Evolutionary conservation across 2,888 invertebrate genomes (phyloP), one percentile per base, ranked within the genome.

Genomic region (Galerucella pusilla): DNA sequence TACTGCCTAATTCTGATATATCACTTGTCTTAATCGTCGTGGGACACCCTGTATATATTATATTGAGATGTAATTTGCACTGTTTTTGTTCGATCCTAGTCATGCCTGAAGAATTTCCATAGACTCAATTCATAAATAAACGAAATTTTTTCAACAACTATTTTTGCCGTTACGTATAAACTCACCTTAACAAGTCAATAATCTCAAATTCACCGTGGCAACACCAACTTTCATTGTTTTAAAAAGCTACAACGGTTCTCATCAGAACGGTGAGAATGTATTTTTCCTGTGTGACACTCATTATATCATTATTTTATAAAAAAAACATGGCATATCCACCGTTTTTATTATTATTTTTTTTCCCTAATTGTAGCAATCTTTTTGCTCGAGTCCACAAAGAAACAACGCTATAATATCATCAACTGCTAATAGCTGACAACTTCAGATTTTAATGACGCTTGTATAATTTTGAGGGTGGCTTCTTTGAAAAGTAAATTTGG

Each of bases 391-490:
- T n/a, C 14, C n/a, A 52, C 52, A 52, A 52, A 52, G 52, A n/a
- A 52, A 52, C 52, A 14, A 52, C 52, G 52, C n/a, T 9, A 42
- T 35, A 28, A 28, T 2, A 52, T 52, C 52, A n/a, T 52, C 52
- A 14, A 52, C 3, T 49, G 14, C 14, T 52, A 42, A 52, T 52
- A 52, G 14, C 52, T 52, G 52, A 6, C 52, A 52, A 14, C 60
- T 60, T 25, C 28, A 60, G 14, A 7, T 70, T 63, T 49, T 69
- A 69, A 69, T 61, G 69, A 49, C 49, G 49, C 49, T 52, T 20
- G 25, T 60, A 70, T 70, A 63, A 70, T 70, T 60, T 28, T 70
- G 49, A 63, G 28, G n/a, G 61, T 63, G 28, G 61, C 63, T 52
- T 52, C 6, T 52, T 52, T 16, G 20, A 63, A 61, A 75, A 63